Evolutionary conservation across 1,140 invertebrate species (phyloP).

Genomic region (Leguminivora glycinivorella): DNA sequence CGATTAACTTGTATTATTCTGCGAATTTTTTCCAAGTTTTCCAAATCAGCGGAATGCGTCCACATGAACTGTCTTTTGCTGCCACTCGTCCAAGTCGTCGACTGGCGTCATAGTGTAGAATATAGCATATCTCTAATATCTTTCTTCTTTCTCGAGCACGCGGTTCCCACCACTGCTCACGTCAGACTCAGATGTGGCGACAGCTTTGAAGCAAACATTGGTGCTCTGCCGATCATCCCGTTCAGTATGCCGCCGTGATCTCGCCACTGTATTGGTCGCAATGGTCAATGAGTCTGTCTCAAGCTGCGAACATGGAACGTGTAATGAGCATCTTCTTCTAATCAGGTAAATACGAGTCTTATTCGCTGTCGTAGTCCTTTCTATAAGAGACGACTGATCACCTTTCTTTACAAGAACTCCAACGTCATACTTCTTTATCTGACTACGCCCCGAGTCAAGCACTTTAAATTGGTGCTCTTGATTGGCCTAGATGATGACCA

Average conservation of each 20-base stretch:
- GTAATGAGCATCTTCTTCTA: constrained; percentile 98
- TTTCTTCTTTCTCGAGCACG: constrained; percentile 91
- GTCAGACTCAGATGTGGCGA: constrained; percentile 94
- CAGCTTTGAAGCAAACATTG: constrained; percentile 94
- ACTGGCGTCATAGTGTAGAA: constrained; percentile 96
- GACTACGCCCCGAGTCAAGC: too few species aligned
- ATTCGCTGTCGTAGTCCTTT: constrained; percentile 89
- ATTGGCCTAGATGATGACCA: too few species aligned
- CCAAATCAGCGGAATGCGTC: constrained; percentile 94
- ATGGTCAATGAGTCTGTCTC: constrained; percentile 92
- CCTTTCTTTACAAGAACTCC: constrained; percentile 95
- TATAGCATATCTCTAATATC: constrained; percentile 94
- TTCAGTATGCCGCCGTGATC: constrained; percentile 90
- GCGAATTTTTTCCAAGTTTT: constrained; percentile 94
- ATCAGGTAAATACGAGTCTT: constrained; percentile 93
- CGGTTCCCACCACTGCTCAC: constrained; percentile 98
- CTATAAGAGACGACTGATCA: constrained; percentile 88
- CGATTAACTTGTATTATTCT: constrained; percentile 95
- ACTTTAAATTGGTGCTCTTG: too few species aligned
- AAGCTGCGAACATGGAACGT: constrained; percentile 95
- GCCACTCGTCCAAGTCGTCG: constrained; percentile 95
- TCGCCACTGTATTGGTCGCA: constrained; percentile 95
- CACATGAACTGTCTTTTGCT: constrained; percentile 89
- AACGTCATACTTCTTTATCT: constrained; percentile 95
- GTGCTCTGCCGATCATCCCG: constrained; percentile 93